Conservation (phyloP, 2,888 invertebrate genomes). For the Eupithecia subumbrata region DNA sequence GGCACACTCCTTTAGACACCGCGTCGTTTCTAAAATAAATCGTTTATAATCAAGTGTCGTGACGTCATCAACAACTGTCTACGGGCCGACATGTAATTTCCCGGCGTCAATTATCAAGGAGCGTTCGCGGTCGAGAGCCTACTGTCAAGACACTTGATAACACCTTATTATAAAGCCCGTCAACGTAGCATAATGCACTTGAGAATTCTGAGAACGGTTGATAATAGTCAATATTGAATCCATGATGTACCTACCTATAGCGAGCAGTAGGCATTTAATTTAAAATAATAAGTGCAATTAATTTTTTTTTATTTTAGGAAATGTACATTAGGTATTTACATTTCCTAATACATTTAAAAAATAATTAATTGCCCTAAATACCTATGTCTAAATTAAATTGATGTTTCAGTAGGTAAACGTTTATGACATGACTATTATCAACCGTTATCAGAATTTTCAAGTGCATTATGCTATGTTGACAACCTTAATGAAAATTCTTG, state of each 20-base stretch:
- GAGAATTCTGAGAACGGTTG: conserved; percentile 6
- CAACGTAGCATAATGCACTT: conserved; percentile 37
- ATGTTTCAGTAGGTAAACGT: too few relatives aligned
- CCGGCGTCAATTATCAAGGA: conserved; percentile 81
- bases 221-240: conserved; percentile 2
- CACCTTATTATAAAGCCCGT: conserved; percentile 62
- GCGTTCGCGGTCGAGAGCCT: conserved; percentile 70
- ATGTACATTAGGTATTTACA: too few relatives aligned
- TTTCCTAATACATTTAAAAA: too few relatives aligned
- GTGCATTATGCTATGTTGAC: conserved; percentile 38
- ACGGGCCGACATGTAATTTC: conserved; percentile 81
- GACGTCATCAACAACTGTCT: conserved; percentile 84
- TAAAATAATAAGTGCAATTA: too few relatives aligned
- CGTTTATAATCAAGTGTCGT: conserved; percentile 81
- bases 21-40: conserved; percentile 77
- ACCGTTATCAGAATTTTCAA: conserved; percentile 10
- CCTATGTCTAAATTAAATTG: too few relatives aligned
- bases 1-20: conserved; percentile 38
- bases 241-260: not conserved
- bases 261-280: too few relatives aligned
- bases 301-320: too few relatives aligned
- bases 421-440: conserved; percentile 1
- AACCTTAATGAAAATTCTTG: too few relatives aligned
- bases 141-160: conserved; percentile 73
- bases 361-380: too few relatives aligned